These are phyloP conservation scores for Blera fallax DNA, from an alignment of 2,888 invertebrate genomes.

Conservation along the genomic window DNA sequence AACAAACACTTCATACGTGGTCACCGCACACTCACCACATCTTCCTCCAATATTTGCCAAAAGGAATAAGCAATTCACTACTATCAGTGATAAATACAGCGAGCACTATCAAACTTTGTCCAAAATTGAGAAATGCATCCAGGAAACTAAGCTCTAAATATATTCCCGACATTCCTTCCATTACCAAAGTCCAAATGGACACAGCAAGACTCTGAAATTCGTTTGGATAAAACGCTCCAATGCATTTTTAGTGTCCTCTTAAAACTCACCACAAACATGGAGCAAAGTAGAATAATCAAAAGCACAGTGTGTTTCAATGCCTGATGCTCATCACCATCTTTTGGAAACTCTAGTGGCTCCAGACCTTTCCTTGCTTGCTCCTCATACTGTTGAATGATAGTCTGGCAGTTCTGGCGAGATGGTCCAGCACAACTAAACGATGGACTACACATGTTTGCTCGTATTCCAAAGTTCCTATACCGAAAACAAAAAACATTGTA, in stretches of 20 bases:
- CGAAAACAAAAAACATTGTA: neutral
- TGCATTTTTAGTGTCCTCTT: neutral
- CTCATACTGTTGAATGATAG: slow-evolving; percentile 83
- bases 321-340: slow-evolving; percentile 86
- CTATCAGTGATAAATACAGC: slow-evolving; percentile 94
- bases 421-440: slow-evolving; percentile 83
- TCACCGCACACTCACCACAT: slow-evolving; percentile 82
- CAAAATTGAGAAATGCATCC: slow-evolving; percentile 93
- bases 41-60: slow-evolving; percentile 85
- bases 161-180: slow-evolving; percentile 93
- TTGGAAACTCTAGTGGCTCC: slow-evolving; percentile 83
- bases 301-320: slow-evolving; percentile 91
- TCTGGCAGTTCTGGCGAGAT: slow-evolving; percentile 83
- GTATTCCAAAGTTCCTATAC: slow-evolving; percentile 73
- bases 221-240: neutral
- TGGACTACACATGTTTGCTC: slow-evolving; percentile 81
- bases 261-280: slow-evolving; percentile 93
- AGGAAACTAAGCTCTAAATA: slow-evolving; percentile 96
- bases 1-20: slow-evolving; percentile 53
- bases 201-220: slow-evolving; percentile 88
- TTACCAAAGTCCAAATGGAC: slow-evolving; percentile 90
- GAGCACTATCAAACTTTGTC: slow-evolving; percentile 93
- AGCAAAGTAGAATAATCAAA: slow-evolving; percentile 89
- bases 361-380: slow-evolving; percentile 82
- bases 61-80: slow-evolving; percentile 87